phyloP scores from a whole-genome alignment of 2,113 vertebrate genomes.

The Hystrix brachyura region DNA sequence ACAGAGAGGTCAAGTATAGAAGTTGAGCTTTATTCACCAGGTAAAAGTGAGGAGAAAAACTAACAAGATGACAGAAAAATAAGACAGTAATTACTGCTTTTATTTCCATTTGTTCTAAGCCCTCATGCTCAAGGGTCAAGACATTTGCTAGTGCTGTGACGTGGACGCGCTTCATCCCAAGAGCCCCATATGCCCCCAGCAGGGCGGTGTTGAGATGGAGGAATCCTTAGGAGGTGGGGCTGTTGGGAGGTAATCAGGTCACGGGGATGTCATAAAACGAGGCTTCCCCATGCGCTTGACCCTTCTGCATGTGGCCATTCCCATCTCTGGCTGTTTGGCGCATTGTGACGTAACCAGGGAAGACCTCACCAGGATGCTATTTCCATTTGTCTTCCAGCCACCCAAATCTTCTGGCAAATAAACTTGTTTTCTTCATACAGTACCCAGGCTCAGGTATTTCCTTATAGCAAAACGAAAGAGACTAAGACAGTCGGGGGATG shows the following conservation, averaged over 20 bases:
- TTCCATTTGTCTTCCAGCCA: background rate
- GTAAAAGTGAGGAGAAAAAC: background rate
- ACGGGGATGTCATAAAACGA: background rate
- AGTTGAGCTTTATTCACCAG: background rate
- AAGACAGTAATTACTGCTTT: background rate
- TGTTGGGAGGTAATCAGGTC: background rate
- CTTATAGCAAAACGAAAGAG: background rate
- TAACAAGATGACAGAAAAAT: background rate
- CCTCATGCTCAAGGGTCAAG: background rate
- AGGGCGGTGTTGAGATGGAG: background rate
- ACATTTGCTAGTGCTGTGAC: background rate
- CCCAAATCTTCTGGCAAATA: background rate
- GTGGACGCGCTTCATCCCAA: background rate
- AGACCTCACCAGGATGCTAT: background rate
- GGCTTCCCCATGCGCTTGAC: fast-evolving
- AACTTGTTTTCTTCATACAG: background rate
- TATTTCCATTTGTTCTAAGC: background rate
- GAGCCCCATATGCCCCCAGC: background rate
- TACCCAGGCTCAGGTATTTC: no score
- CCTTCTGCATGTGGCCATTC: background rate
- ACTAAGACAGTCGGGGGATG: background rate
- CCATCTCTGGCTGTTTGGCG: background rate
- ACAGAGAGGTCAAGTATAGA: background rate
- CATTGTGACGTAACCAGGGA: no score
- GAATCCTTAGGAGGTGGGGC: background rate